A percentile compares a stretch with the other conserved stretches of the same genome.
Evolutionary conservation across 2,113 vertebrate genomes (phyloP).

Genomic region (Oryctolagus cuniculus): DNA sequence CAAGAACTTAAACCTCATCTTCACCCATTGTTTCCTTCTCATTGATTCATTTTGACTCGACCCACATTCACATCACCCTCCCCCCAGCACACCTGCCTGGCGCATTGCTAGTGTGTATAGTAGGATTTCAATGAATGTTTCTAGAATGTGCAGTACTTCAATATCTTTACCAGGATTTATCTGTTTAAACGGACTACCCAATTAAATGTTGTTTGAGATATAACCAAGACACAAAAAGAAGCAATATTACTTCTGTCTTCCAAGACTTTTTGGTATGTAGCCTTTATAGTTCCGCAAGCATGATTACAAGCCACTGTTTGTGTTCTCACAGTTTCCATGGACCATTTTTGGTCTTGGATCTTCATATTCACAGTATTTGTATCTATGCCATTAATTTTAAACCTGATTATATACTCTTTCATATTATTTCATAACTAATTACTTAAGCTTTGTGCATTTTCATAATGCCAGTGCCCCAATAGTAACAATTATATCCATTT

Average conservation of each 20-base stretch:
- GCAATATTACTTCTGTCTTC: neutral
- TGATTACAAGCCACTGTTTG: neutral
- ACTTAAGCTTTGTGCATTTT: neutral
- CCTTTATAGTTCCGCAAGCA: neutral
- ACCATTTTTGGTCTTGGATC: neutral
- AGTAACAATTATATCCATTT: neutral
- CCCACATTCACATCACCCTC: neutral
- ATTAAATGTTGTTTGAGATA: neutral
- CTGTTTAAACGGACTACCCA: neutral
- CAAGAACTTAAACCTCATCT: neutral
- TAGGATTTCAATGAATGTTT: neutral
- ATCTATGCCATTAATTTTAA: conserved; percentile 3
- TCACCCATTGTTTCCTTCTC: neutral
- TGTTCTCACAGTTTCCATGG: neutral
- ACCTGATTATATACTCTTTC: neutral
- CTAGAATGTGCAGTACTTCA: neutral
- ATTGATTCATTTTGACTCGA: neutral
- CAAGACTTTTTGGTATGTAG: neutral
- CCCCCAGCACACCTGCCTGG: neutral
- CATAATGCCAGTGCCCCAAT: neutral
- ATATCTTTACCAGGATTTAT: neutral
- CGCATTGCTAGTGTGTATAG: neutral
- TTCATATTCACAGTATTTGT: neutral
- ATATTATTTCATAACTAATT: neutral
- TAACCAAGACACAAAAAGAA: neutral